Evolutionary conservation across 2,797 vertebrate species (phyloP).

Genomic region (Chaetodon trifasciatus): DNA sequence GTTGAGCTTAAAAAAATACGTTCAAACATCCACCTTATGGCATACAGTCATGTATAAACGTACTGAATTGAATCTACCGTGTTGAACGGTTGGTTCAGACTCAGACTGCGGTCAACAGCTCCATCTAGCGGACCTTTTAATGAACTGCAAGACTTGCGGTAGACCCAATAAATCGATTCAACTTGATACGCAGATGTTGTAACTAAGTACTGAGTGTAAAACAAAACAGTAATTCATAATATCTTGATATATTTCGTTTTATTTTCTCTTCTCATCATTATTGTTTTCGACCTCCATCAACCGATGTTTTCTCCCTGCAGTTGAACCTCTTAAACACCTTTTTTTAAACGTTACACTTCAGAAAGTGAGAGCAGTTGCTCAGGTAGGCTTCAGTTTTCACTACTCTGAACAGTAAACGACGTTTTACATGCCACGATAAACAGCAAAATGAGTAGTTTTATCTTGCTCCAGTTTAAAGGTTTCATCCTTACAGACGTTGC

Average conservation of each 20-base stretch:
- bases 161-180: neutral
- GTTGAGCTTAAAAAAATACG: too few relatives aligned
- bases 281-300: neutral
- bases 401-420: neutral
- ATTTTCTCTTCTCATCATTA: neutral
- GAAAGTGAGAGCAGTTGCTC: neutral
- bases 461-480: neutral
- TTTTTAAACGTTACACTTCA: neutral
- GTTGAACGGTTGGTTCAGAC: too few relatives aligned
- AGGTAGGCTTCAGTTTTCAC: conserved; percentile 8
- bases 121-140: conserved; percentile 47
- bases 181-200: neutral
- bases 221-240: neutral
- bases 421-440: neutral
- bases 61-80: too few relatives aligned
- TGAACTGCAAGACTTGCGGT: neutral
- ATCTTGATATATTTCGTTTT: neutral
- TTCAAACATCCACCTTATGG: too few relatives aligned
- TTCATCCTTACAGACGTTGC: neutral
- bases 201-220: neutral
- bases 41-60: neutral
- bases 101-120: conserved; percentile 12
- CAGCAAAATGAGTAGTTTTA: neutral
- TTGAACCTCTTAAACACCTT: neutral
- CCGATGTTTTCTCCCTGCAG: too few relatives aligned